Conservation (phyloP, 2,113 vertebrate species). For the Paralichthys olivaceus region DNA sequence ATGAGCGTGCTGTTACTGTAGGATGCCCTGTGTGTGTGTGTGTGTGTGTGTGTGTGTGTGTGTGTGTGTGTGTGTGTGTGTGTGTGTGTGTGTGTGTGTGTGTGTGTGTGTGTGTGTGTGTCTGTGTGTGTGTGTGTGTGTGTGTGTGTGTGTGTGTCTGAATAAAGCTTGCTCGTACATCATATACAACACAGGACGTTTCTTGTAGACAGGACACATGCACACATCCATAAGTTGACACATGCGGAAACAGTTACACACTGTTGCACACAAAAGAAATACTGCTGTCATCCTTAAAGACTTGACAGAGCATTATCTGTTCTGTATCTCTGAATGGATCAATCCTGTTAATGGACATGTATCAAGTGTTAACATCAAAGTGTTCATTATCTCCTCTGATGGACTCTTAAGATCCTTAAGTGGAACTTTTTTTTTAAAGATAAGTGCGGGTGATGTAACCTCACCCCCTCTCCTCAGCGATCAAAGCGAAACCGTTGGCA, state of each 20-base stretch:
- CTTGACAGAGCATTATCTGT: not conserved
- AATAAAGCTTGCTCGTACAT: constrained; percentile 6
- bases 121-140: no score
- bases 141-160: not conserved
- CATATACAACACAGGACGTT: not conserved
- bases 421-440: constrained; percentile 25
- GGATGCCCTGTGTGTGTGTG: constrained; percentile 24
- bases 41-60: no score
- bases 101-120: no score
- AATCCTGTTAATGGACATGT: constrained; percentile 12
- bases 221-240: not conserved
- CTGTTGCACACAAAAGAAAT: not conserved
- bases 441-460: constrained; percentile 52
- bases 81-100: no score
- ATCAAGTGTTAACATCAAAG: constrained; percentile 45
- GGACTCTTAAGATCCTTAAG: constrained; percentile 34
- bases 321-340: not conserved
- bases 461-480: constrained; percentile 39
- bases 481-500: constrained; percentile 54
- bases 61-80: no score
- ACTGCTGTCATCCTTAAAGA: constrained; percentile 21
- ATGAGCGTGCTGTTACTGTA: constrained; percentile 20
- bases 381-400: constrained; percentile 23
- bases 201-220: not conserved
- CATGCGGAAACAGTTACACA: constrained; percentile 7